Evolutionary conservation across 2,888 invertebrate species (phyloP).

Genomic region (Phortica okadai): DNA sequence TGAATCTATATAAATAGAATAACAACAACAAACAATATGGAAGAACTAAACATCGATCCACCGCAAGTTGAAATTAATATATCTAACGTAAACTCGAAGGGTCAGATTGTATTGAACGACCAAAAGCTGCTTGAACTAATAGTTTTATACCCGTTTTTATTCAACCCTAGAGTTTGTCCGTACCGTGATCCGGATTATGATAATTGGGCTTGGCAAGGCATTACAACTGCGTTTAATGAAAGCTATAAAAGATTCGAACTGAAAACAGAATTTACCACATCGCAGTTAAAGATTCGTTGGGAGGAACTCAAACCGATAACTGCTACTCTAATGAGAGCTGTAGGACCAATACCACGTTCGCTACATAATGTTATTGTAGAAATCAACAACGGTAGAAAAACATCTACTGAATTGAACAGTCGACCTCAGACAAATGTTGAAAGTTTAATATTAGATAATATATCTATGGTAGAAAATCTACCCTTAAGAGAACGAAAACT

Average conservation of each 20-base stretch:
- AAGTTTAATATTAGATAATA: slow-evolving; percentile 48
- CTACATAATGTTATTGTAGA: slow-evolving; percentile 51
- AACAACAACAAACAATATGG: not conserved
- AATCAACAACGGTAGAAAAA: slow-evolving; percentile 26
- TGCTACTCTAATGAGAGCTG: slow-evolving; percentile 47
- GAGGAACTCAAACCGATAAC: slow-evolving; percentile 52
- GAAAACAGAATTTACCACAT: slow-evolving; percentile 46
- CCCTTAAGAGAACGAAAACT: slow-evolving; percentile 44
- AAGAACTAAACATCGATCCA: not conserved
- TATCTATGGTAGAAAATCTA: slow-evolving; percentile 47
- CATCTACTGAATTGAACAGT: no score
- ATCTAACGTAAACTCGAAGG: slow-evolving; percentile 42
- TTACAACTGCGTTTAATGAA: slow-evolving; percentile 48
- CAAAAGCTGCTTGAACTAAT: slow-evolving; percentile 51
- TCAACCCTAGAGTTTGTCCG: slow-evolving; percentile 12
- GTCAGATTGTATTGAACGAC: slow-evolving; percentile 53
- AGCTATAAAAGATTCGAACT: slow-evolving; percentile 41
- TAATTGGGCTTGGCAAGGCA: slow-evolving; percentile 55
- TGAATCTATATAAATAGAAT: not conserved
- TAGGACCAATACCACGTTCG: slow-evolving; percentile 49
- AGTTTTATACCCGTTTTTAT: slow-evolving; percentile 47
- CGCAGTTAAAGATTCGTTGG: slow-evolving; percentile 62
- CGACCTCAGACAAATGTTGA: not conserved
- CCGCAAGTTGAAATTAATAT: slow-evolving; percentile 47
- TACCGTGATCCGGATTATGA: slow-evolving; percentile 48